A percentile compares a stretch with the other conserved stretches of the same genome.
Evolutionary conservation across 1,140 invertebrate genomes (phyloP).

Genomic region (Hydropsyche tenuis): DNA sequence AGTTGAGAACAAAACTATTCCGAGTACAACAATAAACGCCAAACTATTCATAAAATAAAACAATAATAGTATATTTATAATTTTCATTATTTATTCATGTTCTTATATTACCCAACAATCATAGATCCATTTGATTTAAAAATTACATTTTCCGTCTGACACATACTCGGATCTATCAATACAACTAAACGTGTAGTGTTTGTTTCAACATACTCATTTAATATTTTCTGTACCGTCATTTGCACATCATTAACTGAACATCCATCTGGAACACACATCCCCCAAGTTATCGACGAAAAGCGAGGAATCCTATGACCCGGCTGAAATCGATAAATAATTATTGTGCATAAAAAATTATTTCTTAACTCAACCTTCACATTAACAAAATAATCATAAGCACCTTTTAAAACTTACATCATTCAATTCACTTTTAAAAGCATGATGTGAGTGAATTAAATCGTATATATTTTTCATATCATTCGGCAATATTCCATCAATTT

Average conservation of each 20-base stretch:
- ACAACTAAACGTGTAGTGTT: conserved; percentile 55
- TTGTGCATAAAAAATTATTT: too few species aligned
- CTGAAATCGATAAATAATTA: conserved; percentile 55
- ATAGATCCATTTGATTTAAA: conserved; percentile 55
- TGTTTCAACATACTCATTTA: conserved; percentile 54
- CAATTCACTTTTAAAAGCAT: conserved; percentile 68
- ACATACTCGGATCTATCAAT: conserved; percentile 67
- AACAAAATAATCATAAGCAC: conserved; percentile 13
- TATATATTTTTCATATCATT: conserved; percentile 63
- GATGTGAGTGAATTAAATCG: conserved; percentile 67
- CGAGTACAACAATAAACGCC: background rate
- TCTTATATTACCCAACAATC: conserved; percentile 62
- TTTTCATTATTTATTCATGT: too few species aligned
- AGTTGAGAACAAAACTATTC: conserved; percentile 43
- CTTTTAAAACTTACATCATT: conserved; percentile 65
- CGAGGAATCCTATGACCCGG: conserved; percentile 71
- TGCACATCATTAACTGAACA: conserved; percentile 66
- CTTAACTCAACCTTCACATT: background rate
- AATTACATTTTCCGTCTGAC: conserved; percentile 59
- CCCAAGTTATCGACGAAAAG: conserved; percentile 69
- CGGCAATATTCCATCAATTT: conserved; percentile 59
- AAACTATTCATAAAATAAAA: conserved; percentile 53
- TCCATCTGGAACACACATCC: conserved; percentile 66
- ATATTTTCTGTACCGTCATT: conserved; percentile 59
- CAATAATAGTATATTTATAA: conserved; percentile 46